phyloP scores from a whole-genome alignment of 2,888 invertebrate genomes.

The Loripinus fragilis region DNA sequence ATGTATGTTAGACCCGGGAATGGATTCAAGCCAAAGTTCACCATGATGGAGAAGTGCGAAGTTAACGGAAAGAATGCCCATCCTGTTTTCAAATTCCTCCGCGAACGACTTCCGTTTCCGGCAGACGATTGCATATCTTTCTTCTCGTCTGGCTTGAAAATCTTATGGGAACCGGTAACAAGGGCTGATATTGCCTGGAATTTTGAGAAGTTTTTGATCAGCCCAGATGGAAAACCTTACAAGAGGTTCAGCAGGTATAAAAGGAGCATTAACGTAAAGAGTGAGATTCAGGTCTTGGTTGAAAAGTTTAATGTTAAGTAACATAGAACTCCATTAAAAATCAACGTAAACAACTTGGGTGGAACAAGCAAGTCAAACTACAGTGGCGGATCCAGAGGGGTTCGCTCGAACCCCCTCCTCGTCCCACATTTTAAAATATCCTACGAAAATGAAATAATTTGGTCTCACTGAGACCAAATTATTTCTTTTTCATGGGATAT shows the following conservation, averaged over 20 bases:
- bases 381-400: too few relatives aligned
- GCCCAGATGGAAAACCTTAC: slow-evolving; percentile 77
- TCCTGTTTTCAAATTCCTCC: slow-evolving; percentile 79
- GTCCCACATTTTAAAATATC: too few relatives aligned
- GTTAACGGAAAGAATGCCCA: slow-evolving; percentile 81
- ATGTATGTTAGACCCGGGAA: slow-evolving; percentile 82
- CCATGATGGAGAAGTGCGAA: slow-evolving; percentile 80
- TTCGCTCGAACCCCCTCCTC: too few relatives aligned
- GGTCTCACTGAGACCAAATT: too few relatives aligned
- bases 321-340: too few relatives aligned
- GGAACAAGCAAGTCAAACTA: too few relatives aligned
- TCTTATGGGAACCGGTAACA: slow-evolving; percentile 80
- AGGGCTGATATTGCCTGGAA: slow-evolving; percentile 82
- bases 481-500: too few relatives aligned
- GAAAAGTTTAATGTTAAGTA: slow-evolving; percentile 25
- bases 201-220: slow-evolving; percentile 83
- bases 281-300: slow-evolving; percentile 68
- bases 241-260: slow-evolving; percentile 77
- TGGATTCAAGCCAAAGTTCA: slow-evolving; percentile 79
- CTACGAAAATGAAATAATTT: too few relatives aligned
- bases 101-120: slow-evolving; percentile 75
- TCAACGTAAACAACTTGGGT: too few relatives aligned
- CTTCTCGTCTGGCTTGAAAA: slow-evolving; percentile 72
- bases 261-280: slow-evolving; percentile 68
- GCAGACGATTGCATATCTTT: slow-evolving; percentile 74